Evolutionary conservation across 2,888 invertebrate species (phyloP), one percentile per base, ranked within the genome.

Genomic region (Ganaspis brasiliensis): DNA sequence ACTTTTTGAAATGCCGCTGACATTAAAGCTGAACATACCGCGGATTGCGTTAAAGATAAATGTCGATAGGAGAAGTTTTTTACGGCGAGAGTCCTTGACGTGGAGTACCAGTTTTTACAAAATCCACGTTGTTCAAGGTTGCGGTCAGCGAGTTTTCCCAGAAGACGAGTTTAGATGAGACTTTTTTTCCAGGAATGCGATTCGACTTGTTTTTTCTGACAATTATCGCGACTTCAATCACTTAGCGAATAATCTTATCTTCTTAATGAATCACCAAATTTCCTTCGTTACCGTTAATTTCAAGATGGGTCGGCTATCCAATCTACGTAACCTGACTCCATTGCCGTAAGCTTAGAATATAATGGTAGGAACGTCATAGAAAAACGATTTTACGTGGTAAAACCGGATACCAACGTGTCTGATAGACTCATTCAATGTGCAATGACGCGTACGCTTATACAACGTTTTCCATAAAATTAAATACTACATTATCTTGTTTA

Each of bases 321-420:
- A 87, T 88, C 84, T 87, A 86, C 87, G 88, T 87, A 88, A 87
- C 88, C 86, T 80, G 86, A 85, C 88, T 82, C 72, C 81, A 79
- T 78, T 73, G 80, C 81, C 82, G 70, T 74, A 81, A 80, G 81
- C 78, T 77, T 40, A 76, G 55, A 82, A 81, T 84, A 82, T 82
- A 49, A 49, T 85, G 55, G 70, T 61, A 77, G 81, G 79, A 74
- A 21, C 16, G 8, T 24, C n/a, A 31, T 40, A n/a, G 84, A 82
- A 81, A 82, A 85, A 83, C 83, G 79, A 82, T 73, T 75, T 79
- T 78, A 78, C 80, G 79, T 77, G 78, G 79, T 76, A 78, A 72
- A 82, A 82, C 80, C 82, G 82, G 79, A 82, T 76, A 76, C 59
- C 67, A 59, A 75, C 79, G 77, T 77, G 79, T 82, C 76, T 59